Percentiles rank a stretch among this genome's conserved stretches.
phyloP scores from a whole-genome alignment of 1,140 invertebrate genomes.

The Hyphantria cunea region DNA sequence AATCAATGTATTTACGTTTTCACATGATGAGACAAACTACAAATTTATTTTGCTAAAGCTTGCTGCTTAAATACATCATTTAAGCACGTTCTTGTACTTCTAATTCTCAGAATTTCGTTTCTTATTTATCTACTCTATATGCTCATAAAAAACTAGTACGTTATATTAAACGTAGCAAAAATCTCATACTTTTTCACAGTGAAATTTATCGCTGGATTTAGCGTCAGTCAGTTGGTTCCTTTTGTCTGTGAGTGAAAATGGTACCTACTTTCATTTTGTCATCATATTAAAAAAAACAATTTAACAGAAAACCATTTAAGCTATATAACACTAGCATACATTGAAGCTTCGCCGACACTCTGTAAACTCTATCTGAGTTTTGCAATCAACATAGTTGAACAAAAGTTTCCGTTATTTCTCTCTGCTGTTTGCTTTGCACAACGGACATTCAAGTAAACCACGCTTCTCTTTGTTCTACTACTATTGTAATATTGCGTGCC shows the following conservation, averaged over 20 bases:
- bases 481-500: slow-evolving; percentile 15
- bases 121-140: too few species aligned
- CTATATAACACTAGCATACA: too few species aligned
- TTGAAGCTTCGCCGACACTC: not conserved
- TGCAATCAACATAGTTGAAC: slow-evolving; percentile 36
- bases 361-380: slow-evolving; percentile 19
- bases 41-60: too few species aligned
- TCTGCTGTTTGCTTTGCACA: too few species aligned
- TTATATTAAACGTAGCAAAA: slow-evolving; percentile 9
- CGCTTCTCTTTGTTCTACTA: slow-evolving; percentile 16
- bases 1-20: too few species aligned
- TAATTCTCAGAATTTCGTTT: too few species aligned
- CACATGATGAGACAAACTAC: too few species aligned
- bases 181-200: slow-evolving; percentile 14
- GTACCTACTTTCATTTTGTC: not conserved
- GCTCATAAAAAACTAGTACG: too few species aligned
- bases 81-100: not conserved
- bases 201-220: slow-evolving; percentile 32
- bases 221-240: slow-evolving; percentile 13
- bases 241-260: not conserved
- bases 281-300: not conserved
- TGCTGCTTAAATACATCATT: slow-evolving; percentile 5
- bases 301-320: not conserved
- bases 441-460: not conserved
- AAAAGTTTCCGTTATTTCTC: slow-evolving; percentile 47